Evolutionary conservation across 2,113 vertebrate species (phyloP), one percentile per base, ranked within the genome.

Genomic region (Aegotheles bennettii): DNA sequence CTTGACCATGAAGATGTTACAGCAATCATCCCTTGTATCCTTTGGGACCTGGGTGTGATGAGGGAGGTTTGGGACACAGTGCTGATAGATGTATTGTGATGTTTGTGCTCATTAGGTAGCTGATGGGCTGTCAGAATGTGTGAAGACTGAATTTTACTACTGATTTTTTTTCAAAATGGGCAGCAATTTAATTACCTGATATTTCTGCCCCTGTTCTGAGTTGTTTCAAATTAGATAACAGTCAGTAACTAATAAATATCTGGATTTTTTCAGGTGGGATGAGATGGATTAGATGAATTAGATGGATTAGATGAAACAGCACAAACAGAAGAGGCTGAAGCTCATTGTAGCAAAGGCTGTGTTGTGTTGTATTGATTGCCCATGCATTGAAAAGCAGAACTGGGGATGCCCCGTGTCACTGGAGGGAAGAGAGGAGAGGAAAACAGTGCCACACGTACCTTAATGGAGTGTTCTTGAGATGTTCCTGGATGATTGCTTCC

Each of bases 391-490:
- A 57, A 45, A 92, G 17, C 53, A 9, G 4, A n/a, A 10, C 31
- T 31, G 6, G 8, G 60, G 15, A 10, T 38, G 9, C 11, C n/a
- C 50, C 9, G 8, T 74, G 2, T 51, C 36, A 2, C 16, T 10
- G n/a, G 20, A 33, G 31, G 20, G 9, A 7, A 5, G 68, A 68
- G n/a, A 8, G 23, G n/a, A 71, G 31, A 28, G 38, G 26, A 71
- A 68, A 42, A 23, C 3, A 17, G 36, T 28, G 25, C 17, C 35
- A 15, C 6, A 2, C 2, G 0, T 5, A 3, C 9, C 0, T 0
- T n/a, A 43, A 14, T 21, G 1, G 1, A n/a, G 42, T 63, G 5
- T 70, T 93, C n/a, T 23, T 24, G 42, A n/a, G 51, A 6, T 51
- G n/a, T 53, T 89, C 24, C 17, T 60, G 42, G 3, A 3, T 48